These are phyloP conservation scores for Protophormia terraenovae DNA, from an alignment of 2,888 invertebrate species.

Conservation along the genomic window DNA sequence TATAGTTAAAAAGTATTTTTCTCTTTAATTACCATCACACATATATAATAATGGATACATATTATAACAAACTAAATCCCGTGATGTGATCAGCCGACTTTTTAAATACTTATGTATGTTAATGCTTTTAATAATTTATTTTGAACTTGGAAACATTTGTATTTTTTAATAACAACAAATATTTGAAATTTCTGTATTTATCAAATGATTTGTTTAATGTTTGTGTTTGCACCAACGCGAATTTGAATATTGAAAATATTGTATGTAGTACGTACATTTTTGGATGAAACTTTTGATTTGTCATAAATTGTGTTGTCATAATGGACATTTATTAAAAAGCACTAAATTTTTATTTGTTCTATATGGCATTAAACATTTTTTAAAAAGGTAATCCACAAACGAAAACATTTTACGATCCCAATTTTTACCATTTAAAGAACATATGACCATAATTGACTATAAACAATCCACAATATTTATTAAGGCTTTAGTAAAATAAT, in stretches of 20 bases:
- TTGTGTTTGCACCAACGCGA: not conserved
- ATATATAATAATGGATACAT: too few relatives aligned
- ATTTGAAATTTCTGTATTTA: not conserved
- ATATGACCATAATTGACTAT: slow-evolving; percentile 28
- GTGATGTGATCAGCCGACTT: not conserved
- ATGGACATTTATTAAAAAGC: not conserved
- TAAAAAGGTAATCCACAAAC: not conserved
- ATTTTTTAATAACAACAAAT: not conserved
- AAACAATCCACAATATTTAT: slow-evolving; percentile 32
- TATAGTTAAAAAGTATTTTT: too few relatives aligned
- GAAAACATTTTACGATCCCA: slow-evolving; percentile 32
- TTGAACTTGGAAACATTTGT: not conserved
- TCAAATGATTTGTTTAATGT: not conserved
- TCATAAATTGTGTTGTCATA: not conserved
- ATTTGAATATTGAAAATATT: not conserved
- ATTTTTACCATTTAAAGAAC: slow-evolving; percentile 49
- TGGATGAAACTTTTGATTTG: not conserved
- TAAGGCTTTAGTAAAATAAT: slow-evolving; percentile 17
- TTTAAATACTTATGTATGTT: not conserved
- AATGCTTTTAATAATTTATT: not conserved
- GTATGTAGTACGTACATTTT: not conserved
- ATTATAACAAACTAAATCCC: not conserved
- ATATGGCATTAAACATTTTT: not conserved
- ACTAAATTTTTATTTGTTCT: not conserved
- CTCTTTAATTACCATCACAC: too few relatives aligned